Evolutionary conservation across 1,140 invertebrate genomes (phyloP), one percentile per base, ranked within the genome.

Genomic region (Mya arenaria): DNA sequence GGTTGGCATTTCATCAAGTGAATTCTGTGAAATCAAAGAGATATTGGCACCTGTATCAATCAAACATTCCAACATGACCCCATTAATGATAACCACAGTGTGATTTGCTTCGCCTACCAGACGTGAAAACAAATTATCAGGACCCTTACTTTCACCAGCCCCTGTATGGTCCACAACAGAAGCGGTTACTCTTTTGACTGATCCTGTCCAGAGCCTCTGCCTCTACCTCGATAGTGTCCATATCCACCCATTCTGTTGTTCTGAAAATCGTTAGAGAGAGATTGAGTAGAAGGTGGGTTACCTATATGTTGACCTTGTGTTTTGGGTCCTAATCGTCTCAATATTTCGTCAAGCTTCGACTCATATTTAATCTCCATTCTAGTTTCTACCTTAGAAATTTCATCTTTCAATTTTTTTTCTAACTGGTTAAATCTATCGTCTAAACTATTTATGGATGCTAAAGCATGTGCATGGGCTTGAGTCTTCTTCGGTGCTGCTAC

Each of bases 101-200:
- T 23, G 5, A 30, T 75, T 75, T 19, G 73, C 10, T 28, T 37
- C 5, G 19, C 73, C 73, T 19, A 75, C 32, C 39, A 75, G 19
- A 17, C 56, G n/a, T 19, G 6, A 10, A 28, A 62, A 25, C 28
- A 63, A 25, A 5, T 32, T 62, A 17, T 39, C 5, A n/a, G 36
- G 19, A 13, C 60, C 34, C 25, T 37, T 39, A n/a, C 32, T 4
- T n/a, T 62, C n/a, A 36, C 36, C 73, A 19, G 19, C 72, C 72
- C 41, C 72, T 39, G 72, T 62, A 8, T 39, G 72, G 55, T 36
- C 55, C n/a, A 60, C 34, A 4, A 36, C 39, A 41, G 55, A 62
- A 58, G 58, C 25, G 32, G n/a, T 62, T 75, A 75, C 17, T 63
- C n/a, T 39, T 63, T 75, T 44, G 55, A 37, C 19, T 58, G 6